Evolutionary conservation across 2,797 vertebrate genomes (phyloP), one percentile per base, ranked within the genome.

Genomic region (Mareca strepera): DNA sequence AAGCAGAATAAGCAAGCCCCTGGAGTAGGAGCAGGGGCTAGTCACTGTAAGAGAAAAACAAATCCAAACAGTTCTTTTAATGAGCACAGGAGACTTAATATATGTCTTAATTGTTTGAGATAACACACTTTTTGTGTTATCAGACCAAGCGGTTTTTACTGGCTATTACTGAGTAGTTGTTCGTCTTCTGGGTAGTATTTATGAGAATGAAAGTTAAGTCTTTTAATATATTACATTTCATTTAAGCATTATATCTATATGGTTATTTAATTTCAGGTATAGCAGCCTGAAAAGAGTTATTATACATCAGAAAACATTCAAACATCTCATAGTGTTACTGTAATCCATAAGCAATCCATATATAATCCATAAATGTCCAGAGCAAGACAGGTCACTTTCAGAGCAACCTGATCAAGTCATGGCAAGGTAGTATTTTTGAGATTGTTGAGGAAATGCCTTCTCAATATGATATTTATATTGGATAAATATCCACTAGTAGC

Each of bases 21-120:
- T 77, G 70, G 92, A 94, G 90, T 41, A 88, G 82, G 86, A 93
- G 92, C 70, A 83, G 46, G 29, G 64, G 70, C 86, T 96, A 95
- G 59, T 84, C 68, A 81, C 53, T 64, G 17, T 62, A 50, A 93
- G 78, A 86, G 62, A 90, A 94, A 95, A 77, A 43, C 59, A 93
- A 88, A 86, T 94, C 86, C 1, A 88, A 96, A 83, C 78, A 74
- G 37, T 82, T 80, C 59, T 92, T 94, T 92, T 95, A 95, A 96
- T 81, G 83, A 94, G 86, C 78, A 35, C 78, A 77, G 86, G 86
- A 91, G 75, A 66, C 70, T 81, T 92, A 91, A 87, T 81, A 37
- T 66, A 37, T 88, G 53, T 91, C 90, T 94, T 95, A 81, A 39
- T 78, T 94, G 82, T 92, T 80, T 73, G 55, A 92, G 83, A 80